These are phyloP conservation scores for Vanacampus margaritifer DNA, from an alignment of 2,113 vertebrate species.

Conservation along the genomic window DNA sequence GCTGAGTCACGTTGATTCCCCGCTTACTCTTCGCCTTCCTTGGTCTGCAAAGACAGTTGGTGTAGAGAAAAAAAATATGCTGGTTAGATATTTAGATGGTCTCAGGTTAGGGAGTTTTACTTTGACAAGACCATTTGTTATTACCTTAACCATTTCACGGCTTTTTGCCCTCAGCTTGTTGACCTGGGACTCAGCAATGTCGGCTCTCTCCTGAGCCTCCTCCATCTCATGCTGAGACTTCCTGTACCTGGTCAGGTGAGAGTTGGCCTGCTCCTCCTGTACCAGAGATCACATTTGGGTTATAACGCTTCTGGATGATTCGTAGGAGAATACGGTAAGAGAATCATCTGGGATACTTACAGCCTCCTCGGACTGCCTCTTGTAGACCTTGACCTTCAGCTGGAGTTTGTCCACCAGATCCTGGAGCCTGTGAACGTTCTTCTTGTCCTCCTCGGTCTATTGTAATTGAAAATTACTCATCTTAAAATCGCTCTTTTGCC, in stretches of 20 bases:
- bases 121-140: not conserved
- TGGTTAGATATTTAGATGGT: not conserved
- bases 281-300: slow-evolving; percentile 5
- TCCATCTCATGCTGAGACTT: slow-evolving; percentile 82
- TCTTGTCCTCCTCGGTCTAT: slow-evolving; percentile 78
- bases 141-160: slow-evolving; percentile 71
- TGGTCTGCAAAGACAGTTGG: slow-evolving; percentile 58
- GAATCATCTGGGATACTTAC: slow-evolving; percentile 55
- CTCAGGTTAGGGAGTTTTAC: not conserved
- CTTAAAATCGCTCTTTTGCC: not conserved
- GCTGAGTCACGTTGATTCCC: slow-evolving; percentile 2
- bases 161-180: slow-evolving; percentile 81
- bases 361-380: slow-evolving; percentile 73
- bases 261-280: slow-evolving; percentile 71
- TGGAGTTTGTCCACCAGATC: slow-evolving; percentile 80
- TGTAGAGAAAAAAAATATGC: not conserved
- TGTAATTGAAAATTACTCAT: slow-evolving; percentile 2
- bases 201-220: slow-evolving; percentile 79
- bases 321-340: not conserved
- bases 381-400: slow-evolving; percentile 77
- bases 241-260: slow-evolving; percentile 71
- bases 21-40: slow-evolving; percentile 59
- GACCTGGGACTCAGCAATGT: slow-evolving; percentile 81
- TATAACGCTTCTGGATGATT: slow-evolving; percentile 1
- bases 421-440: slow-evolving; percentile 73